Conservation (phyloP, 2,888 invertebrate species). For the Orchesella flavescens region DNA sequence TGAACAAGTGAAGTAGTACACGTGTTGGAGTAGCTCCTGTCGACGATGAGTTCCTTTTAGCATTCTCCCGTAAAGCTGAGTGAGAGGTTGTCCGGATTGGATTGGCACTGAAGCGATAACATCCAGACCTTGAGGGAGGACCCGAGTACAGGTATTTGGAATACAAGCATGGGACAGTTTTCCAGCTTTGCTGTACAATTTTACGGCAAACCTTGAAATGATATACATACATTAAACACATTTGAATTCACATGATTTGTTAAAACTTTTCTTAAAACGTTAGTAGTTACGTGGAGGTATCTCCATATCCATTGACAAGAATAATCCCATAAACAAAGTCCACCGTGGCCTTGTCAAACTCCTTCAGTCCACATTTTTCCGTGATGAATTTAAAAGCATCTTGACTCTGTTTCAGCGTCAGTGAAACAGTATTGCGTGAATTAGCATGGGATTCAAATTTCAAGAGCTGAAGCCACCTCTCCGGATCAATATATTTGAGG, state of each 20-base stretch:
- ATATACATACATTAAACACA: conserved; percentile 8
- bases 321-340: conserved; percentile 57
- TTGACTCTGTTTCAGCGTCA: conserved; percentile 50
- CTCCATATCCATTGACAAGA: conserved; percentile 59
- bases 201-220: conserved; percentile 36
- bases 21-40: conserved; percentile 52
- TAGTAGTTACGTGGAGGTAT: conserved; percentile 41
- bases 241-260: conserved; percentile 1
- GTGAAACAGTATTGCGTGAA: conserved; percentile 76
- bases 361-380: conserved; percentile 43
- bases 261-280: neutral
- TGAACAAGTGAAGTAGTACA: conserved; percentile 55
- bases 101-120: conserved; percentile 48
- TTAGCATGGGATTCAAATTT: conserved; percentile 80
- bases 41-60: conserved; percentile 55
- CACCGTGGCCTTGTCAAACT: conserved; percentile 38
- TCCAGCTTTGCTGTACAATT: conserved; percentile 53
- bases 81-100: conserved; percentile 48
- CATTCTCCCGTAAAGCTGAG: conserved; percentile 56
- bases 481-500: conserved; percentile 77
- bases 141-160: conserved; percentile 48
- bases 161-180: conserved; percentile 59
- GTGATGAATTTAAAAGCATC: conserved; percentile 51
- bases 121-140: conserved; percentile 39
- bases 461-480: conserved; percentile 77